phyloP scores from a whole-genome alignment of 53 echinoderm and acorn worm species.

The Actinopyga echinites region DNA sequence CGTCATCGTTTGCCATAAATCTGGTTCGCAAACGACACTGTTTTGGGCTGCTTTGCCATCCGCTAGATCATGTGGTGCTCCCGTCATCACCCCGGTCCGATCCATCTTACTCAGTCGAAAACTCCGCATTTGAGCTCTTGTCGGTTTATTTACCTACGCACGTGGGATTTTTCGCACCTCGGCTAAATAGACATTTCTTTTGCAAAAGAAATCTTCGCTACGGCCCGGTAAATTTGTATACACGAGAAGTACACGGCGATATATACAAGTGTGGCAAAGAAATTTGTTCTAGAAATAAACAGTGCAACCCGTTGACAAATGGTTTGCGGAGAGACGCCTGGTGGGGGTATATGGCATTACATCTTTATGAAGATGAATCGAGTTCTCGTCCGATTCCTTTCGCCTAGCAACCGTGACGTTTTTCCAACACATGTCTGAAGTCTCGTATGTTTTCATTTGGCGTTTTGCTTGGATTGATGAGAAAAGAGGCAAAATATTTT shows the following conservation, averaged over 20 bases:
- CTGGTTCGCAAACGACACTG: conserved; percentile 3
- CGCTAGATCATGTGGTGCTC: conserved; percentile 23
- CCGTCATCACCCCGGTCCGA: conserved; percentile 28
- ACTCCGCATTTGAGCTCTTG: neutral
- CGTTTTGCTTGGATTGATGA: conserved; percentile 43
- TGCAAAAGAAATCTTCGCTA: conserved; percentile 39
- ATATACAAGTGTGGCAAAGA: conserved; percentile 44
- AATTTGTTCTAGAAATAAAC: conserved; percentile 46
- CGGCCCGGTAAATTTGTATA: conserved; percentile 37
- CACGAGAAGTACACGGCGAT: conserved; percentile 29
- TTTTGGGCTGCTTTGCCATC: conserved; percentile 16
- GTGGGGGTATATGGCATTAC: conserved; percentile 43
- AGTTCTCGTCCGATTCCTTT: conserved; percentile 26
- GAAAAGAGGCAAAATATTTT: conserved; percentile 42
- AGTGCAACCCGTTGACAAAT: conserved; percentile 31
- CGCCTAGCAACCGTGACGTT: conserved; percentile 38
- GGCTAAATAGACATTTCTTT: conserved; percentile 43
- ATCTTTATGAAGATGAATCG: conserved; percentile 37
- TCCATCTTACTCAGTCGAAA: conserved; percentile 27
- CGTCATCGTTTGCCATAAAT: conserved; percentile 38
- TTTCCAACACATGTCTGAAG: conserved; percentile 15
- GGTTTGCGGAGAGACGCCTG: conserved; percentile 20
- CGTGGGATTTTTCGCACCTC: conserved; percentile 42
- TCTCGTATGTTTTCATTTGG: conserved; percentile 34
- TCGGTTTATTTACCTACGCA: conserved; percentile 37